phyloP scores from a whole-genome alignment of 2,888 invertebrate genomes.

The Temnothorax ravouxi region DNA sequence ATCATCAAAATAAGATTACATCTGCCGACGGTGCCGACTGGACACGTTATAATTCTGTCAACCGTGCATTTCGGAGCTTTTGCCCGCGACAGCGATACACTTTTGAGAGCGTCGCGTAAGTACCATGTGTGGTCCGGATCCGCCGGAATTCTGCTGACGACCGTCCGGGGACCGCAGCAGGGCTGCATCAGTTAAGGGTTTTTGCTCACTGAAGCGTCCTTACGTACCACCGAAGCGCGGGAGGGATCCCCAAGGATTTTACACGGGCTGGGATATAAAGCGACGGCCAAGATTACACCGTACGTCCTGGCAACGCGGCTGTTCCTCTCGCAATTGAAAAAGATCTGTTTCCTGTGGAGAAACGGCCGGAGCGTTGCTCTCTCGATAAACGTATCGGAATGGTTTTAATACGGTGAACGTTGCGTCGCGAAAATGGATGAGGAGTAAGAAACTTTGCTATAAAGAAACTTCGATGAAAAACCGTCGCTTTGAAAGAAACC shows the following conservation, averaged over 20 bases:
- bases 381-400: conserved; percentile 1
- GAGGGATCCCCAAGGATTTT: conserved; percentile 82
- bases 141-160: conserved; percentile 84
- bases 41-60: background rate
- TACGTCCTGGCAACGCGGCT: conserved; percentile 73
- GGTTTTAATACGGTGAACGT: background rate
- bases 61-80: conserved; percentile 2
- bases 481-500: background rate
- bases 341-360: conserved; percentile 76
- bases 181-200: conserved; percentile 81
- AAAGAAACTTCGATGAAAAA: conserved; percentile 1
- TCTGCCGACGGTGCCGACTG: background rate
- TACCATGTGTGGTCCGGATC: conserved; percentile 82
- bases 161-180: conserved; percentile 80
- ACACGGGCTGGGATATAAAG: conserved; percentile 73
- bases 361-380: background rate
- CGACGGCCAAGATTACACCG: conserved; percentile 80
- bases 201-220: conserved; percentile 83
- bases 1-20: background rate
- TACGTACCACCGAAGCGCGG: conserved; percentile 72
- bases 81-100: conserved; percentile 17
- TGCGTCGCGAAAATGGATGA: background rate
- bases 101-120: conserved; percentile 56
- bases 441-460: background rate
- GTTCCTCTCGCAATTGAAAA: conserved; percentile 81